These are phyloP conservation scores for Coilia nasus DNA, from an alignment of 2,797 vertebrate species.

Conservation along the genomic window DNA sequence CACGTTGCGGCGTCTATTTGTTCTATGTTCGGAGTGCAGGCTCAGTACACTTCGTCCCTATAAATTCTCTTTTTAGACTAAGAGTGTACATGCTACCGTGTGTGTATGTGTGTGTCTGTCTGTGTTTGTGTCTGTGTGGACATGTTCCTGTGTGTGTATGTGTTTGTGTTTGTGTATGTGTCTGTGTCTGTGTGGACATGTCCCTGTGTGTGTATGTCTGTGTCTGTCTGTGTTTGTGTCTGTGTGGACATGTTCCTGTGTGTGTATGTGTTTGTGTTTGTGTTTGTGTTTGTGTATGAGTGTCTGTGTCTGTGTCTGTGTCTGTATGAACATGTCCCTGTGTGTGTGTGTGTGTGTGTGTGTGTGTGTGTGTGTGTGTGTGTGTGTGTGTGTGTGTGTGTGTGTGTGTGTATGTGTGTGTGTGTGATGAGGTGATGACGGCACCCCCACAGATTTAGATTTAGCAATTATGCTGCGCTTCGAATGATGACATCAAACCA, in stretches of 20 bases:
- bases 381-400: no score
- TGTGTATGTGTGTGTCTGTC: conserved; percentile 12
- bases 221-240: no score
- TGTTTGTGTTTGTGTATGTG: conserved; percentile 8
- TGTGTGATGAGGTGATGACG: neutral
- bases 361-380: neutral
- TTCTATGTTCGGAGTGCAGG: conserved; percentile 9
- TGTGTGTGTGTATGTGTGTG: no score
- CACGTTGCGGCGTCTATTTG: neutral
- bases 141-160: conserved; percentile 9
- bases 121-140: no score
- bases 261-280: no score
- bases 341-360: conserved; percentile 26
- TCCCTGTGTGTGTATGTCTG: conserved; percentile 14
- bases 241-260: no score
- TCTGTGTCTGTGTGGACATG: conserved; percentile 16
- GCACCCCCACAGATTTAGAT: conserved; percentile 17
- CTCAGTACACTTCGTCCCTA: neutral
- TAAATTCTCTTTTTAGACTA: conserved; percentile 11
- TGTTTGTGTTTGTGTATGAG: neutral
- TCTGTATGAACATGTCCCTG: neutral
- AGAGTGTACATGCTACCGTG: neutral
- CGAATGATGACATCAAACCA: conserved; percentile 29
- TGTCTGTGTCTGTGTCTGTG: conserved; percentile 22
- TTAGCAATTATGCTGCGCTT: conserved; percentile 14